Conservation (phyloP, 1,140 invertebrate genomes). For the Leptopilina boulardi region DNA sequence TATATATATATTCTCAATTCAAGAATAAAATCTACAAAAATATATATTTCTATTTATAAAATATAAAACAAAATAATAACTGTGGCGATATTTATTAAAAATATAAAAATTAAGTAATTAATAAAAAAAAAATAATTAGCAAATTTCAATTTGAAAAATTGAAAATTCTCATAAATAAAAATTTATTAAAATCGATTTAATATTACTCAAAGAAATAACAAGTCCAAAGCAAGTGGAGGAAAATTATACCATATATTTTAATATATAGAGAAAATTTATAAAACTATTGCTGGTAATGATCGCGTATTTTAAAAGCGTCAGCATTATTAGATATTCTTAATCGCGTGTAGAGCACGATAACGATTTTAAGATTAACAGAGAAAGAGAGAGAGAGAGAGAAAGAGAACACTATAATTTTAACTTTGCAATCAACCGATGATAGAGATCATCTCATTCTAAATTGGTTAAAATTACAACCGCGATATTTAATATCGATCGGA, state of each 20-base stretch:
- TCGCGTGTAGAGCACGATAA: slow-evolving; percentile 53
- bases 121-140: too few relatives aligned
- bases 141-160: too few relatives aligned
- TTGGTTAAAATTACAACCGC: slow-evolving; percentile 21
- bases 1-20: too few relatives aligned
- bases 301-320: slow-evolving; percentile 46
- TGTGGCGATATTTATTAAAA: too few relatives aligned
- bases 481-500: slow-evolving; percentile 47
- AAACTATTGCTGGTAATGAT: neutral
- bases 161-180: too few relatives aligned
- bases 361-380: slow-evolving; percentile 56
- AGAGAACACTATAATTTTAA: slow-evolving; percentile 60
- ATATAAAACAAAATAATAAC: too few relatives aligned
- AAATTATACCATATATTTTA: neutral
- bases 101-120: too few relatives aligned
- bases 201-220: neutral
- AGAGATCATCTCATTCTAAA: slow-evolving; percentile 54
- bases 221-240: neutral
- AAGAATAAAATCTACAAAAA: too few relatives aligned
- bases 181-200: too few relatives aligned
- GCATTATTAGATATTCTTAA: slow-evolving; percentile 60
- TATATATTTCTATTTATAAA: too few relatives aligned
- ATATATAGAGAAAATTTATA: neutral
- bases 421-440: slow-evolving; percentile 54
- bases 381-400: too few relatives aligned